phyloP scores from a whole-genome alignment of 1,140 invertebrate genomes.

The Ditylenchus dipsaci region DNA sequence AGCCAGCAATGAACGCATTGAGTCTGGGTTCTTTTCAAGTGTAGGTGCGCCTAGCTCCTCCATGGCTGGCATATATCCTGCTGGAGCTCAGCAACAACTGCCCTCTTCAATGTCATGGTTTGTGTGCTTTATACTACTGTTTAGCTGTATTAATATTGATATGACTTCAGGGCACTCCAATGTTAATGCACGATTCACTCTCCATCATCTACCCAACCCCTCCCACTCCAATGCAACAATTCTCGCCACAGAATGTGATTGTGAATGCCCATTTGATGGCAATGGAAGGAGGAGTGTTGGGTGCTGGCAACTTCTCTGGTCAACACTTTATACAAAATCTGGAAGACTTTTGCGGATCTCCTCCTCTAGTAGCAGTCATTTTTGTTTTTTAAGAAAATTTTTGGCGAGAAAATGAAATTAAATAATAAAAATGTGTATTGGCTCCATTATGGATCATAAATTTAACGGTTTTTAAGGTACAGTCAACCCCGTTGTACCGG shows the following conservation, averaged over 20 bases:
- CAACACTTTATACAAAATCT: background rate
- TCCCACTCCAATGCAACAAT: conserved; percentile 44
- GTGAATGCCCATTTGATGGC: conserved; percentile 2
- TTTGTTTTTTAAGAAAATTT: too few species aligned
- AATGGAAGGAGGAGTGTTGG: background rate
- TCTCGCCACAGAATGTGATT: conserved; percentile 41
- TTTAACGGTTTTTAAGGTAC: too few species aligned
- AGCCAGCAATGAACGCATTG: conserved; percentile 37
- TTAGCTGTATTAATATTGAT: too few species aligned
- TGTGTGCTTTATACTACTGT: background rate
- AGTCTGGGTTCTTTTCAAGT: conserved; percentile 8
- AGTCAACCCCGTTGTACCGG: too few species aligned
- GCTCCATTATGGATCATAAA: too few species aligned
- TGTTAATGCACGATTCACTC: conserved; percentile 23
- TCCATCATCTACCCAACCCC: conserved; percentile 41
- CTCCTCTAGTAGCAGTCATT: background rate
- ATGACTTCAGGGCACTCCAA: background rate
- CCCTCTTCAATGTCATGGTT: background rate
- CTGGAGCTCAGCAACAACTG: background rate
- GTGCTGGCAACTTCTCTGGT: background rate
- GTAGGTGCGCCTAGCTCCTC: background rate
- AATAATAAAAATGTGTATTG: too few species aligned
- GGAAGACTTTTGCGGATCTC: background rate
- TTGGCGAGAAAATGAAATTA: too few species aligned
- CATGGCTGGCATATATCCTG: background rate